phyloP scores from a whole-genome alignment of 2,888 invertebrate species.

The Epirrhoe tristata region DNA sequence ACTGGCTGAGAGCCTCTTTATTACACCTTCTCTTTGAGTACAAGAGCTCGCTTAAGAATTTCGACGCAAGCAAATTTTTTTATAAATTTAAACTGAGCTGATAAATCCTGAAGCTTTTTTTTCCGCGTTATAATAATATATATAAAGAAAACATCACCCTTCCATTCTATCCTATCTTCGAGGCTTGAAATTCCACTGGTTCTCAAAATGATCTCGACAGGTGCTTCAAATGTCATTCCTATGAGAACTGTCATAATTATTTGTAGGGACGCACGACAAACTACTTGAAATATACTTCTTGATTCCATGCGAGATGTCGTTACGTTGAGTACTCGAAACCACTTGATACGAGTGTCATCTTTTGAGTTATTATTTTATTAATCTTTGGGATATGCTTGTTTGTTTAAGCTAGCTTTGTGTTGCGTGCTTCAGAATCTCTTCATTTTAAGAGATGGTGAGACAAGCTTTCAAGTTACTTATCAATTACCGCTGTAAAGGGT shows the following conservation, averaged over 20 bases:
- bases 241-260: constrained; percentile 78
- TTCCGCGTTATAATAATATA: neutral
- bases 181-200: constrained; percentile 38
- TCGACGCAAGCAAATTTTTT: constrained; percentile 12
- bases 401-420: constrained; percentile 15
- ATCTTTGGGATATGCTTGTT: constrained; percentile 20
- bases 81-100: neutral
- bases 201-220: constrained; percentile 48
- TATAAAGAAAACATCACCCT: constrained; percentile 7
- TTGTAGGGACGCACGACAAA: constrained; percentile 60
- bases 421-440: constrained; percentile 22
- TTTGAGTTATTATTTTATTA: constrained; percentile 36
- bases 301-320: constrained; percentile 40
- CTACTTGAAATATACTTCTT: constrained; percentile 41
- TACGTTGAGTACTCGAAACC: constrained; percentile 35
- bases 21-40: constrained; percentile 27
- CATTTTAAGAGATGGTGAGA: no score
- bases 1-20: constrained; percentile 30
- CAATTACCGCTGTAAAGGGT: no score
- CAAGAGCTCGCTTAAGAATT: constrained; percentile 9
- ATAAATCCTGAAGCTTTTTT: neutral
- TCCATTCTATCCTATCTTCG: constrained; percentile 24
- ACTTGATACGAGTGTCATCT: constrained; percentile 38
- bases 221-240: constrained; percentile 64
- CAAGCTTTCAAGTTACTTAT: no score